Evolutionary conservation across 2,888 invertebrate species (phyloP).

Genomic region (Ametastegia equiseti): DNA sequence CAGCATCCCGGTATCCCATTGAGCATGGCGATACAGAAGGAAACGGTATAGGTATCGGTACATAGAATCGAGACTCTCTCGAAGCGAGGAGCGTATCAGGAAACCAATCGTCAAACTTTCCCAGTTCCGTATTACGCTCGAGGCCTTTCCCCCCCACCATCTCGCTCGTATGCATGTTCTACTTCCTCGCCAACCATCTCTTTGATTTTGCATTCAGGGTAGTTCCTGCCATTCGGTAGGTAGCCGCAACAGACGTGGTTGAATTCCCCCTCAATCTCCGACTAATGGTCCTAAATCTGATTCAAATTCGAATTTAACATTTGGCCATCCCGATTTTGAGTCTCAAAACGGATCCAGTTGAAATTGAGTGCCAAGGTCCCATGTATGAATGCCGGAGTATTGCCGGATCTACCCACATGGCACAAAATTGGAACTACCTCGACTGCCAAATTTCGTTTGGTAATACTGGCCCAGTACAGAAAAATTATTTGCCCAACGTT

Average conservation of each 20-base stretch:
- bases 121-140: slow-evolving; percentile 26
- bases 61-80: background rate
- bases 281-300: no score
- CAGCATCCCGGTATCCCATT: background rate
- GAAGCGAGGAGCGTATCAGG: background rate
- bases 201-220: slow-evolving; percentile 7
- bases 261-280: no score
- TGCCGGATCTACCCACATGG: no score
- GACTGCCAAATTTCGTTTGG: no score
- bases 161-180: background rate
- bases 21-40: background rate
- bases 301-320: no score
- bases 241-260: background rate
- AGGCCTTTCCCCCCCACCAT: slow-evolving; percentile 27
- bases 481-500: no score
- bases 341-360: no score
- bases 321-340: no score
- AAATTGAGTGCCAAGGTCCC: no score
- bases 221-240: background rate
- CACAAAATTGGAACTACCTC: no score
- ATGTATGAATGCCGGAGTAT: no score
- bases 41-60: slow-evolving; percentile 1
- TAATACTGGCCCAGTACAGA: no score
- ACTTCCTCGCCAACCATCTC: background rate
- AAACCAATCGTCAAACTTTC: slow-evolving; percentile 39